Evolutionary conservation across 1,140 invertebrate genomes (phyloP).

Genomic region (Zaprionus kolodkinae): DNA sequence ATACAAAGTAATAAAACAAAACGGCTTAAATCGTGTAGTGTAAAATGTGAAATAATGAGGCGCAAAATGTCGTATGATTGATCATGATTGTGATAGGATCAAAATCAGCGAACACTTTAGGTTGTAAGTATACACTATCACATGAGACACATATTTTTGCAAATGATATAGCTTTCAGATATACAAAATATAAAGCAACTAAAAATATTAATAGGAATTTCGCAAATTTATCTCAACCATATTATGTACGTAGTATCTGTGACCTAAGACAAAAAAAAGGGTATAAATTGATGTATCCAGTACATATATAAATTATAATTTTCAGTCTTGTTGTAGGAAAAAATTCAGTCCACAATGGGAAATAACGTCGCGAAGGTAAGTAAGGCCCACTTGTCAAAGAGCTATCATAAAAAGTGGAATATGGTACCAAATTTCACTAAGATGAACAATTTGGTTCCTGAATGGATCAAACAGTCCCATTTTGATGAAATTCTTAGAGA

Average conservation of each 20-base stretch:
- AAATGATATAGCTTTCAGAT: too few relatives aligned
- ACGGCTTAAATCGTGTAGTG: not conserved
- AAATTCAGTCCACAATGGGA: constrained; percentile 9
- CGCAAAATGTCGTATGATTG: not conserved
- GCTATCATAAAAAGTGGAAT: not conserved
- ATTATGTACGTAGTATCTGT: not conserved
- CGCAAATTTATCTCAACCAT: not conserved
- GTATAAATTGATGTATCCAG: not conserved
- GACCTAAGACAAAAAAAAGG: not conserved
- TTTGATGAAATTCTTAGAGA: constrained; percentile 81
- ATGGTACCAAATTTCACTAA: too few relatives aligned
- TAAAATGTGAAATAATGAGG: not conserved
- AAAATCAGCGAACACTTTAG: not conserved
- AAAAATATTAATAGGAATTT: not conserved
- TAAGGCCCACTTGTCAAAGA: not conserved
- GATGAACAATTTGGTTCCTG: constrained; percentile 38
- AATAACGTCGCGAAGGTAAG: not conserved
- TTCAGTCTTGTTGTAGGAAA: not conserved
- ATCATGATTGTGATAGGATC: not conserved
- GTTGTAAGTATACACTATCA: not conserved
- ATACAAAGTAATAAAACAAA: not conserved
- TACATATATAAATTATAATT: not conserved
- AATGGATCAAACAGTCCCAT: constrained; percentile 84
- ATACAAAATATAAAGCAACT: not conserved
- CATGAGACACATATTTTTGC: too few relatives aligned